Evolutionary conservation across 92 coral and sea anemone genomes (phyloP).

Genomic region (Ricordea florida): DNA sequence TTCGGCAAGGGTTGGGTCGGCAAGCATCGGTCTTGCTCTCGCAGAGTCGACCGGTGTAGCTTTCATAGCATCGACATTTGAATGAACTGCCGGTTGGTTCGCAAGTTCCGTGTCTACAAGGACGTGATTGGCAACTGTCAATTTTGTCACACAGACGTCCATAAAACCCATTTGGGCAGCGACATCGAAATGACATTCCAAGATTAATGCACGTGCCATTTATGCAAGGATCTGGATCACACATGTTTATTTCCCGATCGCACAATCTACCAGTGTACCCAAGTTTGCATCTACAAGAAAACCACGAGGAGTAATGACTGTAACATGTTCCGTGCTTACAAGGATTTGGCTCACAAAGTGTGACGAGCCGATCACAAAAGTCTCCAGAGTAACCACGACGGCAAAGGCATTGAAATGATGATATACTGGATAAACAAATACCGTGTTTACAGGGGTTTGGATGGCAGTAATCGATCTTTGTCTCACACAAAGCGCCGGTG

Average conservation of each 20-base stretch:
- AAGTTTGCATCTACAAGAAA: slow-evolving; percentile 58
- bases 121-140: slow-evolving; percentile 67
- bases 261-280: slow-evolving; percentile 78
- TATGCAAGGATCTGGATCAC: slow-evolving; percentile 75
- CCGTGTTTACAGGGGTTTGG: slow-evolving; percentile 75
- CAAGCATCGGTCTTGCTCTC: slow-evolving; percentile 48
- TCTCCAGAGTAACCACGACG: slow-evolving; percentile 71
- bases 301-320: slow-evolving; percentile 27
- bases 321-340: slow-evolving; percentile 75
- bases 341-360: slow-evolving; percentile 57
- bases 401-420: slow-evolving; percentile 68
- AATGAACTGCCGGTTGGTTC: slow-evolving; percentile 23
- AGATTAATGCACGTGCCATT: slow-evolving; percentile 67
- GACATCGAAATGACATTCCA: slow-evolving; percentile 61
- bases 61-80: slow-evolving; percentile 53
- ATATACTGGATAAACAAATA: slow-evolving; percentile 24
- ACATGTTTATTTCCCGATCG: slow-evolving; percentile 64
- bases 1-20: slow-evolving; percentile 50
- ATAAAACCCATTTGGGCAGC: slow-evolving; percentile 61
- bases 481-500: slow-evolving; percentile 42
- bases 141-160: slow-evolving; percentile 65
- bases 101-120: slow-evolving; percentile 77
- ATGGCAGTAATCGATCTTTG: slow-evolving; percentile 4
- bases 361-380: slow-evolving; percentile 49
- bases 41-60: slow-evolving; percentile 72